Evolutionary conservation across 2,888 invertebrate species (phyloP).

Genomic region (Sphinx pinastri): DNA sequence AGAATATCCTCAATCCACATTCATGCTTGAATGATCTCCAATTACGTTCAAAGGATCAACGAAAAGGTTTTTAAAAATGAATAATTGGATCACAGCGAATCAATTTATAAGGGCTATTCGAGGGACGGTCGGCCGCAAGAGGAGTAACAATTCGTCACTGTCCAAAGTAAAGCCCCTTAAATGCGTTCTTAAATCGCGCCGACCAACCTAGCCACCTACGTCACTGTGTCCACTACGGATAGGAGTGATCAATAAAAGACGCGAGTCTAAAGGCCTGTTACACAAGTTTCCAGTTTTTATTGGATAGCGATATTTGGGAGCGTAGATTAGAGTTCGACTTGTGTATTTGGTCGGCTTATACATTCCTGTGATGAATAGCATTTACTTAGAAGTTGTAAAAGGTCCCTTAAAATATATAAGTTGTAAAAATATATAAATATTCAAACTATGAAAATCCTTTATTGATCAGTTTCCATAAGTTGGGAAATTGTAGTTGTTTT

Average conservation of each 20-base stretch:
- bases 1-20: background rate
- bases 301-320: no score
- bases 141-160: slow-evolving; percentile 73
- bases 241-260: slow-evolving; percentile 53
- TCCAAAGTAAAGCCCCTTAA: slow-evolving; percentile 73
- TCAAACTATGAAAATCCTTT: no score
- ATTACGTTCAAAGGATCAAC: slow-evolving; percentile 15
- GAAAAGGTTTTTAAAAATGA: slow-evolving; percentile 40
- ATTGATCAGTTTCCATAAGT: no score
- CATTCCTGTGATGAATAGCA: no score
- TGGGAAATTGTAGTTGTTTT: no score
- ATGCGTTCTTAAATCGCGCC: slow-evolving; percentile 68
- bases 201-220: slow-evolving; percentile 41
- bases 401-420: no score
- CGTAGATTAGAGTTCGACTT: no score
- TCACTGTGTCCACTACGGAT: slow-evolving; percentile 52
- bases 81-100: slow-evolving; percentile 46
- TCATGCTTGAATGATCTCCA: slow-evolving; percentile 1
- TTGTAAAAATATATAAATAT: background rate
- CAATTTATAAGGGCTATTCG: slow-evolving; percentile 63
- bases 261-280: slow-evolving; percentile 30
- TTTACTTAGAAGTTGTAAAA: no score
- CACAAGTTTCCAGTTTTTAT: no score
- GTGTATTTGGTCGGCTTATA: no score
- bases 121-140: slow-evolving; percentile 53